Percentiles rank a stretch among this genome's conserved stretches.
phyloP scores from a whole-genome alignment of 2,888 invertebrate genomes.

The Serrognathus titanus region DNA sequence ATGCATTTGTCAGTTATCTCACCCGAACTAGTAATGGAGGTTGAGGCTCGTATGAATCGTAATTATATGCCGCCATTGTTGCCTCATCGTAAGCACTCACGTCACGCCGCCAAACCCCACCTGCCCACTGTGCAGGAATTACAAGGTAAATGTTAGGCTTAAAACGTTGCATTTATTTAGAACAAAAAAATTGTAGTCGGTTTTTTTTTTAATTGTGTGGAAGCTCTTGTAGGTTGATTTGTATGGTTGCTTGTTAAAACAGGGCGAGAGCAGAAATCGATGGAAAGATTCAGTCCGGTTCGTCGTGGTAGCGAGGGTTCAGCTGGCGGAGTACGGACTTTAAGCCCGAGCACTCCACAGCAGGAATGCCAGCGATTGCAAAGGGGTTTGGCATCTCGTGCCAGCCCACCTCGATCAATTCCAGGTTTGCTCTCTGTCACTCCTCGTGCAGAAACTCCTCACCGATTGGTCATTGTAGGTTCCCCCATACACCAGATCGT shows the following conservation, averaged over 20 bases:
- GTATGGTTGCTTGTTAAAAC: conserved; percentile 18
- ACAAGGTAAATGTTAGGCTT: conserved; percentile 56
- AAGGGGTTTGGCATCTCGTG: conserved; percentile 51
- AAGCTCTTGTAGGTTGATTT: background rate
- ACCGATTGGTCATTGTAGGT: conserved; percentile 42
- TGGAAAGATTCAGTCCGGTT: conserved; percentile 86
- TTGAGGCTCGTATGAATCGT: conserved; percentile 79
- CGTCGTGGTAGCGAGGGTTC: conserved; percentile 83
- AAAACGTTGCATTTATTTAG: no score
- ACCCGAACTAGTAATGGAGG: conserved; percentile 84
- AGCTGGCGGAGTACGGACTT: conserved; percentile 51
- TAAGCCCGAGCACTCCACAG: conserved; percentile 64
- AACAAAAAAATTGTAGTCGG: background rate
- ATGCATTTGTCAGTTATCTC: conserved; percentile 69
- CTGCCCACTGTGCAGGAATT: conserved; percentile 73
- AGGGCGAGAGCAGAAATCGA: conserved; percentile 58
- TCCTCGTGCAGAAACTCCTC: background rate
- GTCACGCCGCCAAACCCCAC: conserved; percentile 52
- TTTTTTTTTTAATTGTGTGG: background rate
- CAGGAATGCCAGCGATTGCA: conserved; percentile 78
- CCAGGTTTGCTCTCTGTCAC: conserved; percentile 48
- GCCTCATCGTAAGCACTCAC: conserved; percentile 56
- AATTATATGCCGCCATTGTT: conserved; percentile 69
- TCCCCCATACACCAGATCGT: conserved; percentile 60
- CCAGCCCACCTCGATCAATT: conserved; percentile 55